phyloP scores from a whole-genome alignment of 2,888 invertebrate genomes.

The Sphaeridia pumilis region DNA sequence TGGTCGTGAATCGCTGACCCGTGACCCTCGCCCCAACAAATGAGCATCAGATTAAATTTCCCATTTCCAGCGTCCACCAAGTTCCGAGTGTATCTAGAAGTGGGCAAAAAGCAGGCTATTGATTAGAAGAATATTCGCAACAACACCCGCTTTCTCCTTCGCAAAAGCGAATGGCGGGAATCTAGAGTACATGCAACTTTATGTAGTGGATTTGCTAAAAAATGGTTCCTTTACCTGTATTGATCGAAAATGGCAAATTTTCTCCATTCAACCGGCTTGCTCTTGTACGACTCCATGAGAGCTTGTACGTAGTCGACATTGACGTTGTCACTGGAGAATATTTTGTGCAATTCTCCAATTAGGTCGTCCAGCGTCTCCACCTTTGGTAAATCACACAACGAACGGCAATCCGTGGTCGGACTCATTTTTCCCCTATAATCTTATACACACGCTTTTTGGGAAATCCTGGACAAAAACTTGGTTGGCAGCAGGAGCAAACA shows the following conservation, averaged over 20 bases:
- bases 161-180: not conserved
- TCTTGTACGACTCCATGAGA: conserved; percentile 67
- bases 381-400: not conserved
- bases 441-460: too few relatives aligned
- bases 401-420: not conserved
- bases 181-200: not conserved
- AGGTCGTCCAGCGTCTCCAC: conserved; percentile 37
- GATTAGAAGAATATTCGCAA: too few relatives aligned
- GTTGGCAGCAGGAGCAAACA: too few relatives aligned
- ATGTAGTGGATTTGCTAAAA: too few relatives aligned
- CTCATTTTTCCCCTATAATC: too few relatives aligned
- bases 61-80: conserved; percentile 92
- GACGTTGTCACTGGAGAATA: conserved; percentile 68
- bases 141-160: not conserved
- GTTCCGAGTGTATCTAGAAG: conserved; percentile 80
- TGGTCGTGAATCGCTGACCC: conserved; percentile 95
- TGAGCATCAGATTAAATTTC: conserved; percentile 88
- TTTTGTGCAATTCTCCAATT: conserved; percentile 52
- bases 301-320: conserved; percentile 82
- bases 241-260: conserved; percentile 90
- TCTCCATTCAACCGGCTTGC: conserved; percentile 81
- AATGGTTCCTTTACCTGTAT: conserved; percentile 52
- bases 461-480: too few relatives aligned
- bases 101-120: not conserved
- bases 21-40: conserved; percentile 97